These are phyloP conservation scores for Lagria hirta DNA, from an alignment of 2,888 invertebrate species.

Conservation along the genomic window DNA sequence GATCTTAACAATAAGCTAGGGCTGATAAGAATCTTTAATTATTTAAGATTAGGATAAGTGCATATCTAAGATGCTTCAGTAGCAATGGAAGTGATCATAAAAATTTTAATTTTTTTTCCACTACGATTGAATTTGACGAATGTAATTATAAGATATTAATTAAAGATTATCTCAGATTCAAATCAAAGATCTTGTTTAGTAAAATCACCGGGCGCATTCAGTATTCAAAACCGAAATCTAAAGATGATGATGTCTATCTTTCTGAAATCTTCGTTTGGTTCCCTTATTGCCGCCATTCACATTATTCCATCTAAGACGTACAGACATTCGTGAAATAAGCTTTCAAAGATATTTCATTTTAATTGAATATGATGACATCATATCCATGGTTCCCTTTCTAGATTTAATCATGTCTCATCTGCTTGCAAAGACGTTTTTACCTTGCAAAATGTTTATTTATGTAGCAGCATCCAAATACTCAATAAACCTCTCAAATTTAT, in stretches of 20 bases:
- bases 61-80: too few relatives aligned
- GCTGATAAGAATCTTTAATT: too few relatives aligned
- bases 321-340: conserved; percentile 24
- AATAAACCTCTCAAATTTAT: too few relatives aligned
- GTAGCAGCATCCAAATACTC: too few relatives aligned
- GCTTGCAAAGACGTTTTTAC: conserved; percentile 12
- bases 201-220: conserved; percentile 22
- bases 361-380: conserved; percentile 24
- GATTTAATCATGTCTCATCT: conserved; percentile 22
- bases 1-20: too few relatives aligned
- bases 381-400: conserved; percentile 15
- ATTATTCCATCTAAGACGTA: conserved; percentile 19
- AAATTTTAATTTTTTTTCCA: too few relatives aligned
- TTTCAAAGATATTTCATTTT: conserved; percentile 27
- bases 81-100: too few relatives aligned
- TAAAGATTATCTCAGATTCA: conserved; percentile 28
- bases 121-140: conserved; percentile 3
- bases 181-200: conserved; percentile 29
- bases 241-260: conserved; percentile 26
- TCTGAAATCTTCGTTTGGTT: conserved; percentile 25
- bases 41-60: too few relatives aligned
- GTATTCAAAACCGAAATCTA: conserved; percentile 24
- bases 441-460: conserved; percentile 11
- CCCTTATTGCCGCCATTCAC: conserved; percentile 24
- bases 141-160: conserved; percentile 26